phyloP scores from a whole-genome alignment of 2,797 vertebrate genomes.

The Odontamblyopus lacepedii region DNA sequence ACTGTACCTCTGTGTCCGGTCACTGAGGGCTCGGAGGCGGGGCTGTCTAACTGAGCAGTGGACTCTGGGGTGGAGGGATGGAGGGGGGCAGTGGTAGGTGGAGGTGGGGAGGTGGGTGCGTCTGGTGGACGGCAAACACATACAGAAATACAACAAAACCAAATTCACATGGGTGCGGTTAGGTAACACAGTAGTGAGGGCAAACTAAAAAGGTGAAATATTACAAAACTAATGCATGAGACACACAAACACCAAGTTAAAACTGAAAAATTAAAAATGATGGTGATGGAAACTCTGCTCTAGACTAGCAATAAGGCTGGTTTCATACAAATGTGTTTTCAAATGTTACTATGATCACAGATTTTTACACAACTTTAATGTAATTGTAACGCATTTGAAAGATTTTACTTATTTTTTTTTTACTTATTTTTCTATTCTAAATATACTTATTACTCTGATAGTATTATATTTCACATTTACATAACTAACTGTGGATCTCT shows the following conservation, averaged over 20 bases:
- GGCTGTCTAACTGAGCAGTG: constrained; percentile 90
- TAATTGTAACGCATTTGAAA: no score
- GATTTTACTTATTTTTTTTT: no score
- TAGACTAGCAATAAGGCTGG: background rate
- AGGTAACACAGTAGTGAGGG: constrained; percentile 39
- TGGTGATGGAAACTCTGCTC: constrained; percentile 8
- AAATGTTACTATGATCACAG: background rate
- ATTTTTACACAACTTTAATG: background rate
- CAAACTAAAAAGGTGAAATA: constrained; percentile 29
- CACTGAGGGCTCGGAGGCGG: constrained; percentile 87
- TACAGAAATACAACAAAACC: constrained; percentile 70
- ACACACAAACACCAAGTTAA: constrained; percentile 13
- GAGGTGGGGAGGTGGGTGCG: constrained; percentile 90
- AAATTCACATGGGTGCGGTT: constrained; percentile 63
- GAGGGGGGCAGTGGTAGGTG: constrained; percentile 93
- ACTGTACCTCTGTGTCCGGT: constrained; percentile 94
- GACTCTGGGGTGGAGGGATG: constrained; percentile 93
- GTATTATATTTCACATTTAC: no score
- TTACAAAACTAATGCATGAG: constrained; percentile 16
- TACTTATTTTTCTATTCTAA: no score
- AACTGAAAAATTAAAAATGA: constrained; percentile 21
- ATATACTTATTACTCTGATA: no score
- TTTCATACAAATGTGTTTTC: constrained; percentile 1
- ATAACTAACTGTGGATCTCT: no score
- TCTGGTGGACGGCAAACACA: constrained; percentile 93